Evolutionary conservation across 1,140 invertebrate genomes (phyloP).

Genomic region (Heliothis subflexa): DNA sequence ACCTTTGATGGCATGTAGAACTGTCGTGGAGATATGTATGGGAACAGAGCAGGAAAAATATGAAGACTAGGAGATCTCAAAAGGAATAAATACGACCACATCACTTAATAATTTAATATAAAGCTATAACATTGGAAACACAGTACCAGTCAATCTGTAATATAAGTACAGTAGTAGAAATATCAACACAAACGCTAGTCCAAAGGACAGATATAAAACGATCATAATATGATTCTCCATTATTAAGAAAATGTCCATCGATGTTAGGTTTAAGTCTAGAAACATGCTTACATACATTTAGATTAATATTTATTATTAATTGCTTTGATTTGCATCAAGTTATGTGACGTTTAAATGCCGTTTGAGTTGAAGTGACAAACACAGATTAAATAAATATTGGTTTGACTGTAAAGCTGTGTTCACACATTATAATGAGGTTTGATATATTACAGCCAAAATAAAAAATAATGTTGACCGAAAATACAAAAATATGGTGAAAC

Average conservation of each 20-base stretch:
- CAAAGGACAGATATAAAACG: not conserved
- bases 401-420: too few species aligned
- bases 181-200: not conserved
- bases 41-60: too few species aligned
- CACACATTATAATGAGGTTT: too few species aligned
- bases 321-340: not conserved
- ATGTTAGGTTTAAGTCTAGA: slow-evolving; percentile 8
- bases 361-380: too few species aligned
- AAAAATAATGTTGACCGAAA: too few species aligned
- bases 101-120: not conserved
- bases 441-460: too few species aligned
- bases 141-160: slow-evolving; percentile 2
- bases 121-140: not conserved
- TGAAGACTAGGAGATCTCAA: not conserved
- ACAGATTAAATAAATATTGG: too few species aligned
- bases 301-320: not conserved
- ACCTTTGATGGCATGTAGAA: too few species aligned
- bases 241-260: not conserved
- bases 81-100: too few species aligned
- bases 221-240: slow-evolving; percentile 2
- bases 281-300: slow-evolving; percentile 2
- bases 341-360: not conserved
- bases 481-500: too few species aligned
- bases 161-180: not conserved
- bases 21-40: too few species aligned